Evolutionary conservation across 1,140 invertebrate species (phyloP).

Genomic region (Ganaspis sp.): DNA sequence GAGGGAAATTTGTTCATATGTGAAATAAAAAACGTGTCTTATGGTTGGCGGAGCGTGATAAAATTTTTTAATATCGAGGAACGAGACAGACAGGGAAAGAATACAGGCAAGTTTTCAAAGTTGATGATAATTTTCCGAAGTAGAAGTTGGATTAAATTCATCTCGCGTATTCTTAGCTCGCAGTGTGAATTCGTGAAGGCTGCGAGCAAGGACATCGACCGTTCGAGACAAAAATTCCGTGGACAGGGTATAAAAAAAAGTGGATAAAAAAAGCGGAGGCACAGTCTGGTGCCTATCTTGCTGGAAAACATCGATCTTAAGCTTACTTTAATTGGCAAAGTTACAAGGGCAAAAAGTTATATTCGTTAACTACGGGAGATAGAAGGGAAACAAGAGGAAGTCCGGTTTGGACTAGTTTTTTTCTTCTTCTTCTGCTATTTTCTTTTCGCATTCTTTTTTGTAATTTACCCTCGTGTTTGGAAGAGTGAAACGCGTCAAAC

Average conservation of each 20-base stretch:
- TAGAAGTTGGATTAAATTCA: neutral
- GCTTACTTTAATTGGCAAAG: conserved; percentile 31
- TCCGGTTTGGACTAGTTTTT: conserved; percentile 29
- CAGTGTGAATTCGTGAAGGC: neutral
- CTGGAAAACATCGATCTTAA: conserved; percentile 31
- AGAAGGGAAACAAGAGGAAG: conserved; percentile 24
- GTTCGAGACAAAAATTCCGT: conserved; percentile 23
- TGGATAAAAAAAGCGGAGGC: neutral
- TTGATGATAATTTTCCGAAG: neutral
- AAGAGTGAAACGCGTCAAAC: conserved; percentile 11
- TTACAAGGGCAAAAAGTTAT: conserved; percentile 30
- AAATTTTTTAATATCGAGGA: neutral
- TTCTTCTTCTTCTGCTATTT: neutral
- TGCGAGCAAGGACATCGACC: neutral
- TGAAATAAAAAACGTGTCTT: too few species aligned
- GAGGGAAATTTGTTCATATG: too few species aligned
- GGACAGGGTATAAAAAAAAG: neutral
- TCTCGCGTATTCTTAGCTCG: neutral
- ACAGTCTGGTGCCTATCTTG: conserved; percentile 20
- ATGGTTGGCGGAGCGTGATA: too few species aligned
- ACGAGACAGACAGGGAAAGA: neutral
- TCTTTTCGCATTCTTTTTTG: conserved; percentile 13
- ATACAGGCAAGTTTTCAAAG: neutral
- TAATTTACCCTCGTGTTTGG: conserved; percentile 24
- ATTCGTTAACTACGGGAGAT: conserved; percentile 25